Conservation (phyloP, 2,113 vertebrate genomes). For the Myotis yumanensis region DNA sequence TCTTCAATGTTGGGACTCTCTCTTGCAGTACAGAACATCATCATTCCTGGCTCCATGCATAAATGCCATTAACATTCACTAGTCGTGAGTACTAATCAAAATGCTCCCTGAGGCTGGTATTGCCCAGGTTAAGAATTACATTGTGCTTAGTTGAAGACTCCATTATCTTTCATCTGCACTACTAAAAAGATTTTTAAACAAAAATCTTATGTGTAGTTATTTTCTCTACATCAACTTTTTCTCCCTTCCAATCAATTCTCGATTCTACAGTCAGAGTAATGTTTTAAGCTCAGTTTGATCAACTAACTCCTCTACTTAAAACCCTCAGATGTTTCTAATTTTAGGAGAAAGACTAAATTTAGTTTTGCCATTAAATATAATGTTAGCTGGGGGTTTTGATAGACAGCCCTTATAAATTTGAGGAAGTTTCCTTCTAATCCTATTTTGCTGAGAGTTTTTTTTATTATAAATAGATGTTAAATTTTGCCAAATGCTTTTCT, state of each 20-base stretch:
- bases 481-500: slow-evolving; percentile 25
- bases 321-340: neutral
- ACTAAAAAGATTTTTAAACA: neutral
- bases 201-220: neutral
- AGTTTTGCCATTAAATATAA: neutral
- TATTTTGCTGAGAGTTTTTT: neutral
- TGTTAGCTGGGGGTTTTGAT: neutral
- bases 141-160: neutral
- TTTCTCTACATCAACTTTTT: neutral
- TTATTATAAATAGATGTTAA: neutral
- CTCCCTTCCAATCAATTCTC: neutral
- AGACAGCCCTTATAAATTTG: neutral
- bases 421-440: slow-evolving; percentile 3
- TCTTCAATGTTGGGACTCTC: neutral
- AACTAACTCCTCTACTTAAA: slow-evolving; percentile 7
- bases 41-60: neutral
- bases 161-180: neutral
- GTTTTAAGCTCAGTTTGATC: neutral
- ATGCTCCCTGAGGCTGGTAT: neutral
- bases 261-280: neutral
- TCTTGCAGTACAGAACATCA: neutral
- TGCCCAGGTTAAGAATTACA: neutral
- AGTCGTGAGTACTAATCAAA: neutral
- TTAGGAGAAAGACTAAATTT: neutral
- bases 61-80: neutral